These are phyloP conservation scores for Coluber constrictor DNA, from an alignment of 2,797 vertebrate species.

Conservation along the genomic window DNA sequence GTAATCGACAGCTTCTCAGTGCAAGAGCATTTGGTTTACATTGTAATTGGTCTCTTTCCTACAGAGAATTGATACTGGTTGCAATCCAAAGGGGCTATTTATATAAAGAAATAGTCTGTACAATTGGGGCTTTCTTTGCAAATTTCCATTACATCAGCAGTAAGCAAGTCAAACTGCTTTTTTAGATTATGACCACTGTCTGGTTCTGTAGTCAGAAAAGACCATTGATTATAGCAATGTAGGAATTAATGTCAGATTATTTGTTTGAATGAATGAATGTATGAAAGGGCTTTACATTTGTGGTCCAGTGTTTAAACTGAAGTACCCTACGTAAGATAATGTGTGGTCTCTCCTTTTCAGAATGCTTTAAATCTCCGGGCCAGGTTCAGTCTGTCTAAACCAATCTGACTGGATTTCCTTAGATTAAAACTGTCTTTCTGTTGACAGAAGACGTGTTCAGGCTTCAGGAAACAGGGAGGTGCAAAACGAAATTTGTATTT, in stretches of 20 bases:
- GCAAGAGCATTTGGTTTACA: neutral
- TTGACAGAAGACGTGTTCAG: neutral
- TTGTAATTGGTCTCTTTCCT: neutral
- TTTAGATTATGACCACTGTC: neutral
- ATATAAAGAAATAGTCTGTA: neutral
- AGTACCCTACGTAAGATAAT: neutral
- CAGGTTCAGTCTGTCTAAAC: neutral
- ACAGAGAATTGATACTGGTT: neutral
- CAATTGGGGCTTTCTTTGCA: neutral
- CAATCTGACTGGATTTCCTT: neutral
- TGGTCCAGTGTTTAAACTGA: neutral
- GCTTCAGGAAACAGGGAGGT: neutral
- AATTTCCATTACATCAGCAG: neutral
- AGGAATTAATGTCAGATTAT: neutral
- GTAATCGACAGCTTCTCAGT: neutral
- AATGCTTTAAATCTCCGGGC: neutral
- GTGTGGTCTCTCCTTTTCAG: neutral
- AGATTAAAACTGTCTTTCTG: neutral
- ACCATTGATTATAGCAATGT: neutral
- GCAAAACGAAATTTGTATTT: neutral
- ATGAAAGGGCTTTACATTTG: neutral
- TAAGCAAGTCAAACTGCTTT: neutral
- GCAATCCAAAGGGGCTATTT: conserved; percentile 2
- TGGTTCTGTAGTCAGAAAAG: neutral
- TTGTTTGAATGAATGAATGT: neutral